phyloP scores from a whole-genome alignment of 1,140 invertebrate genomes.

The Diorhabda carinulata region DNA sequence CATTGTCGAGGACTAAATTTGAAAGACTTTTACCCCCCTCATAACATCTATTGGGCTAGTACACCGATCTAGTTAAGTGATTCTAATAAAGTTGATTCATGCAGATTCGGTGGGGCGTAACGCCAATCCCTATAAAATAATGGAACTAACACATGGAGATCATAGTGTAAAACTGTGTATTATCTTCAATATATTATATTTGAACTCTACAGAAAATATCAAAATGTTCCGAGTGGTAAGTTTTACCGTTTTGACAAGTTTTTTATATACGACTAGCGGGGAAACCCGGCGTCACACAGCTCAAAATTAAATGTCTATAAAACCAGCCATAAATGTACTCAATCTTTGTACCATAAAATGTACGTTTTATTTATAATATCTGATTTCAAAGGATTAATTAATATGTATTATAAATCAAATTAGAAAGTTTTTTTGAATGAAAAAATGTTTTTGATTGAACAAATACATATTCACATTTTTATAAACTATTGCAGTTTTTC shows the following conservation, averaged over 20 bases:
- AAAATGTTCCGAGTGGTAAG: constrained; percentile 2
- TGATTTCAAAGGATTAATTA: too few relatives aligned
- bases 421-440: too few relatives aligned
- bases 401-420: too few relatives aligned
- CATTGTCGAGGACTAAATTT: neutral
- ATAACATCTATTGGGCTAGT: neutral
- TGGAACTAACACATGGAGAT: neutral
- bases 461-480: too few relatives aligned
- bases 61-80: neutral
- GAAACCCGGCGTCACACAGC: too few relatives aligned
- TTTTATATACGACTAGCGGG: too few relatives aligned
- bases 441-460: too few relatives aligned
- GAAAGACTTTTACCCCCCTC: neutral
- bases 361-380: too few relatives aligned
- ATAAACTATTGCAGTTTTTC: too few relatives aligned
- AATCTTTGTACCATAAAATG: too few relatives aligned
- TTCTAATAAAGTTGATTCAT: neutral
- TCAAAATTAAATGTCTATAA: too few relatives aligned
- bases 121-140: constrained; percentile 1
- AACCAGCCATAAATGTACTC: too few relatives aligned
- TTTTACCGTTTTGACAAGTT: neutral
- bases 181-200: neutral
- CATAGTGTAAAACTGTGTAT: neutral
- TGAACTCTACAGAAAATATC: neutral
- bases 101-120: neutral